Percentiles rank a stretch among this genome's conserved stretches.
Conservation (phyloP, 1,140 invertebrate species). For the Drosophila eugracilis region DNA sequence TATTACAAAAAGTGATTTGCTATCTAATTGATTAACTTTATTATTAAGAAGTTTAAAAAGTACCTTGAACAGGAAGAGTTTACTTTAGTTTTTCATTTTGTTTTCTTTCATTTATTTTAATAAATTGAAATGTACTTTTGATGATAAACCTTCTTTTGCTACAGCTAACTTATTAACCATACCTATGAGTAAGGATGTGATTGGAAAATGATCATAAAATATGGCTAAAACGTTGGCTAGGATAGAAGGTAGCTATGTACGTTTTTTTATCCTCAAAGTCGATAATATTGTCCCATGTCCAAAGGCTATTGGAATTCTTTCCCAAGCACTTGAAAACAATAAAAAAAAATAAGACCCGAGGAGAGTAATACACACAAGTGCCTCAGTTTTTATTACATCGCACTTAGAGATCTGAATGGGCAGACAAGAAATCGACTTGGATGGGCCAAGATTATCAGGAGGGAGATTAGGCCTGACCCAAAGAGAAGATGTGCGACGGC, state of each 20-base stretch:
- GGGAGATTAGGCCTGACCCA: constrained; percentile 61
- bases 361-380: constrained; percentile 10
- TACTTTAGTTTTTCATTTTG: no score
- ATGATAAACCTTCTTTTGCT: background rate
- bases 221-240: background rate
- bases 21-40: constrained; percentile 1
- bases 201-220: constrained; percentile 26
- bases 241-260: constrained; percentile 3
- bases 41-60: background rate
- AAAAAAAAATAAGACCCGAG: constrained; percentile 12
- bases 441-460: constrained; percentile 61
- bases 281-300: constrained; percentile 22
- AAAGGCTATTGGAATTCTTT: constrained; percentile 33
- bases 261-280: constrained; percentile 22
- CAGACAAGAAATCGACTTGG: constrained; percentile 28
- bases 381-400: constrained; percentile 38
- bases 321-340: constrained; percentile 25
- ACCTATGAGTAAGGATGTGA: background rate
- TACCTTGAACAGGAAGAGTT: background rate
- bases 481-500: constrained; percentile 31
- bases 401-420: constrained; percentile 25
- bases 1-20: background rate
- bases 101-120: background rate
- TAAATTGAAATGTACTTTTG: background rate
- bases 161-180: background rate